Percentiles rank a stretch among this genome's conserved stretches.
Conservation (phyloP, 2,888 invertebrate genomes). For the Chromoteleia sp. region DNA sequence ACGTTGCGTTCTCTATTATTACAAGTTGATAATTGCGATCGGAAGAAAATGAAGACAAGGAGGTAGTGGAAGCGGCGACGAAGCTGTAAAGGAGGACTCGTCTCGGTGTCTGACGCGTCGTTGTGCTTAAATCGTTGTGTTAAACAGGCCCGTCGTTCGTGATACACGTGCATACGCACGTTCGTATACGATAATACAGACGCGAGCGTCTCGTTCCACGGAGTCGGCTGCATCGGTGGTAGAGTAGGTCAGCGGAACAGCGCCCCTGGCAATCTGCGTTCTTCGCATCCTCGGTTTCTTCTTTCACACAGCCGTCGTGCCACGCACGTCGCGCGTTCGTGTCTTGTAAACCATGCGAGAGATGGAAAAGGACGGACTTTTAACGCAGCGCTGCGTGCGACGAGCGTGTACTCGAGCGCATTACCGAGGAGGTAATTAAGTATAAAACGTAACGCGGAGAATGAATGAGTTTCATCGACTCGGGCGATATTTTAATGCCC, state of each 20-base stretch:
- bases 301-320: constrained; percentile 66
- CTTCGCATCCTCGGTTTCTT: constrained; percentile 75
- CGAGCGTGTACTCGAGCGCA: constrained; percentile 34
- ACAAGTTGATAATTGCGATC: constrained; percentile 71
- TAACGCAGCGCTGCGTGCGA: not conserved
- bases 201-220: constrained; percentile 65
- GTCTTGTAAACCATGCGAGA: constrained; percentile 30
- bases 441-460: constrained; percentile 57
- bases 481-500: constrained; percentile 46
- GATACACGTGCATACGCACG: constrained; percentile 66
- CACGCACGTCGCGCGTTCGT: constrained; percentile 62
- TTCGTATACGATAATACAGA: constrained; percentile 75
- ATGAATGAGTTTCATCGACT: constrained; percentile 60
- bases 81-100: constrained; percentile 70
- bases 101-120: constrained; percentile 47
- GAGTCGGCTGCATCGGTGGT: constrained; percentile 78
- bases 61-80: constrained; percentile 29
- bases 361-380: constrained; percentile 46
- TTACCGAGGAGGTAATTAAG: constrained; percentile 60
- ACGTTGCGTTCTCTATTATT: constrained; percentile 55
- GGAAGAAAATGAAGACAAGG: constrained; percentile 42
- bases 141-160: constrained; percentile 55
- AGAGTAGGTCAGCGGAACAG: constrained; percentile 84
- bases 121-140: constrained; percentile 65
- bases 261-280: constrained; percentile 83